Percentiles rank a stretch among this genome's conserved stretches.
These are phyloP conservation scores for Shargacucullia verbasci DNA, from an alignment of 2,888 invertebrate genomes.

Conservation along the genomic window DNA sequence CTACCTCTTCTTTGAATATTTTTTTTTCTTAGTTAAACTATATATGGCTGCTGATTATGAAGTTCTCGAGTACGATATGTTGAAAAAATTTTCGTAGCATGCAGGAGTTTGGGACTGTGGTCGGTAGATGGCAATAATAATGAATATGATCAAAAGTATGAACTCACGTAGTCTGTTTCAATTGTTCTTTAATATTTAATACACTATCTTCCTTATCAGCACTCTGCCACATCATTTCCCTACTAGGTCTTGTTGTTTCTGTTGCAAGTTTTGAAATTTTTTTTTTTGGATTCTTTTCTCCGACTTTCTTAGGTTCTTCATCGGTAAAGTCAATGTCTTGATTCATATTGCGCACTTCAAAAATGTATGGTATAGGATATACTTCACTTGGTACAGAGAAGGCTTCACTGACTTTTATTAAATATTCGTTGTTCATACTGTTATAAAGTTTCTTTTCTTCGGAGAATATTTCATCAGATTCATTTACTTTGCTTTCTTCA, in stretches of 20 bases:
- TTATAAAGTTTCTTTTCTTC: constrained; percentile 60
- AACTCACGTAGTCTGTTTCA: constrained; percentile 67
- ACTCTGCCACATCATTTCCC: constrained; percentile 63
- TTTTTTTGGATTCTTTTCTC: constrained; percentile 67
- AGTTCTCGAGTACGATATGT: too few relatives aligned
- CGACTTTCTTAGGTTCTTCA: constrained; percentile 66
- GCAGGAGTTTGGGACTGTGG: too few relatives aligned
- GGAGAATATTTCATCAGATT: background rate
- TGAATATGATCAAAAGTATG: background rate
- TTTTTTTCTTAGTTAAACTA: too few relatives aligned
- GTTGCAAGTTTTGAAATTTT: constrained; percentile 60
- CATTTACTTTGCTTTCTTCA: constrained; percentile 10
- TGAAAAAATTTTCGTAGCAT: too few relatives aligned
- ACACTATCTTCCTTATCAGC: constrained; percentile 55
- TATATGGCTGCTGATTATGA: too few relatives aligned
- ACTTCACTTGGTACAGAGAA: constrained; percentile 45
- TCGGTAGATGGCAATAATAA: background rate
- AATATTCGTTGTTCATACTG: constrained; percentile 63
- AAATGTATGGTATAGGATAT: constrained; percentile 66
- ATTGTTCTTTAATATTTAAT: constrained; percentile 57
- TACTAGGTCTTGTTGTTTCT: constrained; percentile 66
- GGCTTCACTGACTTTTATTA: constrained; percentile 61
- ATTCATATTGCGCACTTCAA: constrained; percentile 72
- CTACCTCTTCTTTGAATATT: too few relatives aligned
- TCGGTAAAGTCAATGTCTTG: constrained; percentile 62